A percentile compares a stretch with the other conserved stretches of the same genome.
Evolutionary conservation across 2,113 vertebrate genomes (phyloP).

Genomic region (Petaurus breviceps): DNA sequence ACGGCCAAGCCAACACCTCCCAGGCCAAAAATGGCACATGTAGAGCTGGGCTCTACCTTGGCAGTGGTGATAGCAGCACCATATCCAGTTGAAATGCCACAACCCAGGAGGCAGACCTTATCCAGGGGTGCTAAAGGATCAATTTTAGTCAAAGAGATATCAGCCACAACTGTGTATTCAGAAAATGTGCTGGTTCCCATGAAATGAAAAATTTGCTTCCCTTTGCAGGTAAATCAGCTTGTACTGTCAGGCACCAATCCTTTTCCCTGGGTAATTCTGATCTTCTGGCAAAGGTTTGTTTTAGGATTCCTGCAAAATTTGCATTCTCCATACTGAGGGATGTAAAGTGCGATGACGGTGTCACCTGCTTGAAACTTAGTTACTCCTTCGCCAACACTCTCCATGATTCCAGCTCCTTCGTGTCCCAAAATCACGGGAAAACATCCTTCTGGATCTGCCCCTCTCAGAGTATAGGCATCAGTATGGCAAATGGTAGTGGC

Average conservation of each 20-base stretch:
- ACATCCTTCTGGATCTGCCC: conserved; percentile 86
- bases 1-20: conserved; percentile 87
- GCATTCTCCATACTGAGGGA: too few relatives aligned
- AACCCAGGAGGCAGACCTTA: conserved; percentile 89
- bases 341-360: too few relatives aligned
- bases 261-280: conserved; percentile 88
- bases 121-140: conserved; percentile 85
- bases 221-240: conserved; percentile 89
- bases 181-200: conserved; percentile 91
- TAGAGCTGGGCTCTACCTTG: conserved; percentile 88
- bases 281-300: too few relatives aligned
- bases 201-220: conserved; percentile 87
- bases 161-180: conserved; percentile 88
- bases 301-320: too few relatives aligned
- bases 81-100: conserved; percentile 88
- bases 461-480: conserved; percentile 88
- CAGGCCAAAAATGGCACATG: conserved; percentile 86
- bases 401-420: conserved; percentile 88
- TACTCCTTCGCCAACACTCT: conserved; percentile 93
- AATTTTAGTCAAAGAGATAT: conserved; percentile 88
- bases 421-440: conserved; percentile 90
- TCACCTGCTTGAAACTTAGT: conserved; percentile 95
- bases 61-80: conserved; percentile 88
- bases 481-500: conserved; percentile 89
- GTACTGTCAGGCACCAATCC: conserved; percentile 94